Base-by-base conservation (phyloP, 2,113 vertebrate species). In the Argyrosomus japonicus region DNA sequence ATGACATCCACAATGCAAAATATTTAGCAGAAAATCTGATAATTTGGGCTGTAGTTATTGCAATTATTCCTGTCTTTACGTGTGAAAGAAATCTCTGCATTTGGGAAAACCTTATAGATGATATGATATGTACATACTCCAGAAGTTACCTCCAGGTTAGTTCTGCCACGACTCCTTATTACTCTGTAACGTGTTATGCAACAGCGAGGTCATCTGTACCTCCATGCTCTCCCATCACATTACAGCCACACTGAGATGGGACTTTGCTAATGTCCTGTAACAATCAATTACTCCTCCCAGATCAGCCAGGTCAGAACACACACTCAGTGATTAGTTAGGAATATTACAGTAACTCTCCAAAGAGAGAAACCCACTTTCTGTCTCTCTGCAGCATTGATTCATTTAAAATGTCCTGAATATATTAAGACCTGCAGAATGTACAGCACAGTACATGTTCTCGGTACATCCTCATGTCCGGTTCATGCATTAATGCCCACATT, bases 241-340 rank as follows among this genome's bases (percentile, higher is more conserved):
- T 68, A 81, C 27, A 60, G 60, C 62, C 68, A 68, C 75, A 69
- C 13, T 84, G 88, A 91, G 82, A 87, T 77, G 84, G 80, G 83
- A 67, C 75, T 81, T 47, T 62, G 63, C 73, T 92, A 93, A 89
- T 85, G 84, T 84, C 70, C 87, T 88, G 68, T 88, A 88, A 90
- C 84, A 77, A 87, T 84, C 87, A 79, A 60, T 88, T 74, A 81
- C 51, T 77, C 48, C 29, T 4, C 48, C 60, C 61, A 68, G 68
- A 68, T 62, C 67, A 47, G 21, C n/a, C 43, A 17, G 11, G 83
- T 87, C 68, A 71, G 47, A 50, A 29, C 64, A 11, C 79, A 64
- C 78, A 25, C 75, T 27, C 21, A 8, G 19, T 51, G 69, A 83
- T 71, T 32, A 40, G 8, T 50, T 56, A 25, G n/a, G 27, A 47